Evolutionary conservation across 2,888 invertebrate genomes (phyloP), one percentile per base, ranked within the genome.

Genomic region (Cactoblastis cactorum): DNA sequence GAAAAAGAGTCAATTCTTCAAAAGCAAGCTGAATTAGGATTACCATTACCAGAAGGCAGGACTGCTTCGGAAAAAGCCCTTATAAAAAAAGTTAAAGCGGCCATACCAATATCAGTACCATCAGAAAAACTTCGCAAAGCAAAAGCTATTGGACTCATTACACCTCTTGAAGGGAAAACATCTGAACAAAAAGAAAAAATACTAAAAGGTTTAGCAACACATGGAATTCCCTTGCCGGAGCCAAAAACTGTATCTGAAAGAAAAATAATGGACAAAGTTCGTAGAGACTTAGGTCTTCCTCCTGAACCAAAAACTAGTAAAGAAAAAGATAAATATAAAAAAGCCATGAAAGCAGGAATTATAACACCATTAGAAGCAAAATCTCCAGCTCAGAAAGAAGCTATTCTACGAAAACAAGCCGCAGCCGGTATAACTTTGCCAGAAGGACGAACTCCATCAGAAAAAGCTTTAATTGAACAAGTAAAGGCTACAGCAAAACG

Each of bases 361-460:
- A 60, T 70, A 24, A 57, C 54, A 9, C 68, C 71, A 1, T 39
- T 71, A 49, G 62, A 65, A 57, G 71, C 69, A 1, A 69, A 67
- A 43, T 46, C 57, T 9, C 14, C 38, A 6, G 32, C 53, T 1
- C 53, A 62, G 19, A 63, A 62, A 52, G 62, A 63, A 56, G 58
- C 58, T 41, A 56, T 63, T n/a, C 41, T 58, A 22, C 54, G 43
- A 48, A 52, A 52, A 3, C 61, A 62, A 51, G 59, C 58, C 11
- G 63, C 63, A 18, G 50, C 56, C 35, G 71, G 67, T 1, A 18
- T 69, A 2, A 49, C 59, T 1, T 46, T 73, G 9, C 68, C 73
- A 3, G 63, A 65, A 58, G 74, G 70, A 2, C 53, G 67, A 19
- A 71, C 70, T 1, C n/a, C 62, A 12, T 71, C 73, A 18, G 69